Evolutionary conservation across 2,113 vertebrate genomes (phyloP).

Genomic region (Oceanites oceanicus): DNA sequence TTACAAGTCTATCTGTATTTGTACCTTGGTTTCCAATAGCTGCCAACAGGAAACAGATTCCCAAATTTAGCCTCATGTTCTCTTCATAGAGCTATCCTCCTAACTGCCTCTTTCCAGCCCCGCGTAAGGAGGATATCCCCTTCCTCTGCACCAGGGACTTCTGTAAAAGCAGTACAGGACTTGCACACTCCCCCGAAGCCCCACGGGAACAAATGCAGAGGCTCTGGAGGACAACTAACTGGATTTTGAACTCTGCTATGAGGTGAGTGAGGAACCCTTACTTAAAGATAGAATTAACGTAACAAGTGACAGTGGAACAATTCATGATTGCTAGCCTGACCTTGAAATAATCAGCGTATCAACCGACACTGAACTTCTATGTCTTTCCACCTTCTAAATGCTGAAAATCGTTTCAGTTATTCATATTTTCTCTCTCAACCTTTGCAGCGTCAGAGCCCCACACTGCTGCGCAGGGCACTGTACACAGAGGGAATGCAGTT

Average conservation of each 20-base stretch:
- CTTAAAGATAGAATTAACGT: fast-evolving
- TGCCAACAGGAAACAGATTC: background rate
- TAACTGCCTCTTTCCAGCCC: background rate
- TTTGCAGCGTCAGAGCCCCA: background rate
- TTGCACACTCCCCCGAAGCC: background rate
- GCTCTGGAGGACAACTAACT: background rate
- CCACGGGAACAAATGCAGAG: background rate
- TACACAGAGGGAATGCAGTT: background rate
- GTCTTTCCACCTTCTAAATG: background rate
- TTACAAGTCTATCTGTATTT: background rate
- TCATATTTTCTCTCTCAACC: background rate
- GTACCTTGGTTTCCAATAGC: background rate
- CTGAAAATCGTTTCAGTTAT: background rate
- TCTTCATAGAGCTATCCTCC: background rate
- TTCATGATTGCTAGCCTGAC: background rate
- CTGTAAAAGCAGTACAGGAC: background rate
- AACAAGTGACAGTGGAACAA: background rate
- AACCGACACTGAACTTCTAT: background rate
- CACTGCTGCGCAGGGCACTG: background rate
- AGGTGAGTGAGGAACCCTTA: background rate
- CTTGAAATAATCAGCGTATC: background rate
- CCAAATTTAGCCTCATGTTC: background rate
- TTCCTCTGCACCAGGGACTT: background rate
- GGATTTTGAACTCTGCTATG: background rate
- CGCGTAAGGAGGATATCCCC: background rate